Conservation (phyloP, 1,140 invertebrate genomes). For the Halyomorpha halys region DNA sequence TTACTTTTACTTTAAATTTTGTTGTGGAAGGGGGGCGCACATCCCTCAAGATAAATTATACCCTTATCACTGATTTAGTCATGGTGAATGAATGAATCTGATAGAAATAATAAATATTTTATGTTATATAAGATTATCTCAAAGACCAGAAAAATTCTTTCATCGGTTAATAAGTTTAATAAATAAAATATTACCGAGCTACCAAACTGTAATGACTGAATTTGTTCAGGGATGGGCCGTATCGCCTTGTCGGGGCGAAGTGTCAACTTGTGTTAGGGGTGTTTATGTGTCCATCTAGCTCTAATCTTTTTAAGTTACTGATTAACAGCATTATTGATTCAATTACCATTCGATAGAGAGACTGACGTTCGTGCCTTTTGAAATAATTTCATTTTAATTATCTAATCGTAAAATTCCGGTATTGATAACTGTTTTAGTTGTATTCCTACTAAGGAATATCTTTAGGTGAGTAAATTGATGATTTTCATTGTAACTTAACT, state of each 20-base stretch:
- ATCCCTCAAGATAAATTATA: too few relatives aligned
- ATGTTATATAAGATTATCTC: too few relatives aligned
- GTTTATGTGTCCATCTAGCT: slow-evolving; percentile 6
- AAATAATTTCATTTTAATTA: background rate
- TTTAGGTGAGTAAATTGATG: slow-evolving; percentile 4
- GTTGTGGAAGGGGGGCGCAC: too few relatives aligned
- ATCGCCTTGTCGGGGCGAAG: slow-evolving; percentile 17
- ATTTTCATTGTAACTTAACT: background rate
- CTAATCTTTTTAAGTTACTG: slow-evolving; percentile 1
- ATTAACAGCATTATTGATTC: background rate
- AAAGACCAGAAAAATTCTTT: too few relatives aligned
- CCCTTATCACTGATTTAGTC: too few relatives aligned
- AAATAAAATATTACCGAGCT: too few relatives aligned
- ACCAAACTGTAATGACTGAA: slow-evolving; percentile 4
- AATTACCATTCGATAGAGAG: slow-evolving; percentile 7
- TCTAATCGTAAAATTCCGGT: background rate
- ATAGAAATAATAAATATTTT: too few relatives aligned
- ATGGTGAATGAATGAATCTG: too few relatives aligned
- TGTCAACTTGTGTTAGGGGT: slow-evolving; percentile 19
- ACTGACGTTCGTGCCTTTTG: slow-evolving; percentile 18
- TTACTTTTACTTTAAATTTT: too few relatives aligned
- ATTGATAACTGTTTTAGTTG: slow-evolving; percentile 15
- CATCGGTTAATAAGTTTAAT: too few relatives aligned
- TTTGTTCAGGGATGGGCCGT: slow-evolving; percentile 5
- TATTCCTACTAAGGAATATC: background rate